Conservation (phyloP, 2,888 invertebrate species). For the Gymnocheta viridis region DNA sequence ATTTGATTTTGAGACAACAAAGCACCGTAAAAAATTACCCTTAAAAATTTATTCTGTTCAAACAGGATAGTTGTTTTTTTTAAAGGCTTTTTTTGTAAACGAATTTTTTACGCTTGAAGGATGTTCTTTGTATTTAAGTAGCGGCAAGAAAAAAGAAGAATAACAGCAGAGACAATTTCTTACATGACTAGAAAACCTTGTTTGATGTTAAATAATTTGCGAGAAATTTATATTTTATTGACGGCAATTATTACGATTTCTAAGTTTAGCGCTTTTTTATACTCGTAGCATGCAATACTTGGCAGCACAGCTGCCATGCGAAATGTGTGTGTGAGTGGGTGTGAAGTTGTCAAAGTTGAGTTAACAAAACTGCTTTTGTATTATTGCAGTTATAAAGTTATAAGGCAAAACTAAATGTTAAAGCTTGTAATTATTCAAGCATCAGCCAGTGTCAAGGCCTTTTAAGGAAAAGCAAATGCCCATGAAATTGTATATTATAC, state of each 20-base stretch:
- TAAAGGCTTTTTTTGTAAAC: slow-evolving; percentile 6
- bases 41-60: background rate
- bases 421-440: no score
- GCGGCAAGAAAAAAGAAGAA: background rate
- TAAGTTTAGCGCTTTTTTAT: background rate
- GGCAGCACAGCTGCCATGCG: background rate
- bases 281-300: background rate
- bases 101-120: background rate
- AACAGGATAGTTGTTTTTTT: background rate
- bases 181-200: background rate
- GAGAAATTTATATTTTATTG: slow-evolving; percentile 34
- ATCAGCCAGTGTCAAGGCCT: no score
- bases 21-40: background rate
- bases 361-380: no score
- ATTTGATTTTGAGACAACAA: background rate
- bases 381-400: no score
- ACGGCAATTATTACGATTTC: background rate
- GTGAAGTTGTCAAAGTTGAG: no score
- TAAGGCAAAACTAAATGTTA: no score
- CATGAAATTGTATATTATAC: no score
- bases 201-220: slow-evolving; percentile 52
- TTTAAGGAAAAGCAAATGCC: no score
- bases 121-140: background rate
- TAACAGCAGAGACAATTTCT: background rate
- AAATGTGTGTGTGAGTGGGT: no score